Conservation (phyloP, 2,113 vertebrate genomes). For the Silurus glanis region DNA sequence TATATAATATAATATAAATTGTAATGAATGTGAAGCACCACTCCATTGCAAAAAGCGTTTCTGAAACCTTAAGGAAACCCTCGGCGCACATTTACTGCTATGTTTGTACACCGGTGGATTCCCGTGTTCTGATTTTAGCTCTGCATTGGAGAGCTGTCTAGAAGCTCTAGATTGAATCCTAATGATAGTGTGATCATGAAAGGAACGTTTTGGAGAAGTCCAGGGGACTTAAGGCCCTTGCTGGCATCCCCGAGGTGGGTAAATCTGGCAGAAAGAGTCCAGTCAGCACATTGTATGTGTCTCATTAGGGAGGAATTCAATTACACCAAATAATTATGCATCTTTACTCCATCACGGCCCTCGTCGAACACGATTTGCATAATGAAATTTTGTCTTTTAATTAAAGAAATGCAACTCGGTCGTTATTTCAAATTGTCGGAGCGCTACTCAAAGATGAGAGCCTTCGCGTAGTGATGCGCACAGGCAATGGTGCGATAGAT, state of each 20-base stretch:
- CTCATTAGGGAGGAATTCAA: constrained; percentile 51
- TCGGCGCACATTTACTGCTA: not conserved
- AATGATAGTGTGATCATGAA: constrained; percentile 35
- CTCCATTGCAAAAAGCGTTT: constrained; percentile 10
- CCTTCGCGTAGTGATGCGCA: not conserved
- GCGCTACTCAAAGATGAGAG: not conserved
- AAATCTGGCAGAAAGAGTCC: constrained; percentile 66
- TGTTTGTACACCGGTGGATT: constrained; percentile 17
- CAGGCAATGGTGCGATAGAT: constrained; percentile 6
- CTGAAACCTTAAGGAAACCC: not conserved
- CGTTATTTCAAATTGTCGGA: constrained; percentile 35
- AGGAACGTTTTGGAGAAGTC: constrained; percentile 13
- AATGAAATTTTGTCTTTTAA: constrained; percentile 56
- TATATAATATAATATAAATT: constrained; percentile 1
- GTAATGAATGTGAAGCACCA: constrained; percentile 27
- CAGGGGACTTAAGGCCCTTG: constrained; percentile 57
- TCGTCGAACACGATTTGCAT: constrained; percentile 50
- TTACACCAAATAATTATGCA: constrained; percentile 54
- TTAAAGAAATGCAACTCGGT: constrained; percentile 40
- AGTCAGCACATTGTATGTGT: constrained; percentile 61
- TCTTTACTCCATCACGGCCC: constrained; percentile 44
- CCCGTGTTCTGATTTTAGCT: constrained; percentile 28
- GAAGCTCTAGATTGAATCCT: constrained; percentile 43
- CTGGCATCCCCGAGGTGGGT: constrained; percentile 62
- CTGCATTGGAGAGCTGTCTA: constrained; percentile 31